A percentile compares a stretch with the other conserved stretches of the same genome.
These are phyloP conservation scores for Callorhinus ursinus DNA, from an alignment of 2,113 vertebrate genomes.

Conservation along the genomic window DNA sequence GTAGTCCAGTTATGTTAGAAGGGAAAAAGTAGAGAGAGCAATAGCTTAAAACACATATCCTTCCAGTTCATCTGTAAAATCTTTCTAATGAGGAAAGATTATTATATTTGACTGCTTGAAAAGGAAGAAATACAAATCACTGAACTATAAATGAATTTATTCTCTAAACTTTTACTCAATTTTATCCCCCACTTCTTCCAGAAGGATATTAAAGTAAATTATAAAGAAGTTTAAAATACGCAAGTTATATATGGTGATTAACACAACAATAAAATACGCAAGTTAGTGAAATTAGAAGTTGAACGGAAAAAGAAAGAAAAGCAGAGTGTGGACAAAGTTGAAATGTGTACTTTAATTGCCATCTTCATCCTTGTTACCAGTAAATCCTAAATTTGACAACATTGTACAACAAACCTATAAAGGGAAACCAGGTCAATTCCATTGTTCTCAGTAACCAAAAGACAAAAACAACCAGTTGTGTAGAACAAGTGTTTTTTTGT, in stretches of 20 bases:
- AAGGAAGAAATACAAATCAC: neutral
- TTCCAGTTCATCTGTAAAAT: neutral
- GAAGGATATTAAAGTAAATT: neutral
- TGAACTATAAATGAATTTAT: neutral
- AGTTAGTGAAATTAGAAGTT: neutral
- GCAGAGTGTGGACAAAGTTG: neutral
- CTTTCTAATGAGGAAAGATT: neutral
- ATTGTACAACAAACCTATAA: neutral
- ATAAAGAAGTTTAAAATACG: neutral
- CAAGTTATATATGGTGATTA: too few relatives aligned
- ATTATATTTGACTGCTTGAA: neutral
- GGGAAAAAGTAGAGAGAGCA: neutral
- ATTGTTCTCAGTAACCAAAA: neutral
- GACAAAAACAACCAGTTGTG: neutral
- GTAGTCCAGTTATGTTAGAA: neutral
- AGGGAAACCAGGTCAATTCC: neutral
- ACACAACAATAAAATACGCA: constrained; percentile 23
- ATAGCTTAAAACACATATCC: neutral
- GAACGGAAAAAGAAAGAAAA: neutral
- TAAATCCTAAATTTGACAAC: neutral
- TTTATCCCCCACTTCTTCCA: neutral
- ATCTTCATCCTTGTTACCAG: neutral
- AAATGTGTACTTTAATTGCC: neutral
- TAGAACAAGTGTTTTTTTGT: neutral
- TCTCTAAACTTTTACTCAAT: neutral